Base-by-base conservation (phyloP, 2,888 invertebrate genomes). In the Himalopsyche tibetana region DNA sequence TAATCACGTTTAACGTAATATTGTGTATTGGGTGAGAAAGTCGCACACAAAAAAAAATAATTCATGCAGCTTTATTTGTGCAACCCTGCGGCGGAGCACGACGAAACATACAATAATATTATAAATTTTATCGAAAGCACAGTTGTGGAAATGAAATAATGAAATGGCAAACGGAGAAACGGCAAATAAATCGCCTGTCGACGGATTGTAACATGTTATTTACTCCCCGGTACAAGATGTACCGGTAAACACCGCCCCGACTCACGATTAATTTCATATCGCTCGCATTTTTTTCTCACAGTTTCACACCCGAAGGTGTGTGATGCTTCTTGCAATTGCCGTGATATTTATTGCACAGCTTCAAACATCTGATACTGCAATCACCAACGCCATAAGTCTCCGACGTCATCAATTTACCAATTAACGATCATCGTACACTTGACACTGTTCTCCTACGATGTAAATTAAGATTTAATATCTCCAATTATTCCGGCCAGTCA, bases 171-270 rank as follows among this genome's bases (percentile, higher is more conserved):
- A 74, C 74, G 74, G 74, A 74, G 74, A 74, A 74, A 74, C 74
- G 74, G 74, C 74, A 74, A 74, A 74, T 74, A 74, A 74, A 74
- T 74, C 74, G 74, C 74, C 74, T 74, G 74, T 74, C 74, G 74
- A 74, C 74, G 74, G 36, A 74, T 38, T 4, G 74, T 74, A 74
- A 74, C 74, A 74, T 74, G 74, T 74, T 74, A 74, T 74, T 74
- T 74, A 74, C 74, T 74, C 74, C 74, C 28, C 74, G 74, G 74
- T 74, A 19, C 74, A 36, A 74, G 74, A 74, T 74, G 74, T 74
- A 36, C 74, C 74, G 74, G 74, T 36, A 19, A 3, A 51, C 2
- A 36, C 36, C 74, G 28, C 36, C 74, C 28, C 9, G 74, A 12
- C 19, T 74, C 74, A 74, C 74, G 74, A 74, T 74, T 74, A 19